These are phyloP conservation scores for Campylomormyrus numenius DNA, from an alignment of 2,113 vertebrate species.

Conservation along the genomic window DNA sequence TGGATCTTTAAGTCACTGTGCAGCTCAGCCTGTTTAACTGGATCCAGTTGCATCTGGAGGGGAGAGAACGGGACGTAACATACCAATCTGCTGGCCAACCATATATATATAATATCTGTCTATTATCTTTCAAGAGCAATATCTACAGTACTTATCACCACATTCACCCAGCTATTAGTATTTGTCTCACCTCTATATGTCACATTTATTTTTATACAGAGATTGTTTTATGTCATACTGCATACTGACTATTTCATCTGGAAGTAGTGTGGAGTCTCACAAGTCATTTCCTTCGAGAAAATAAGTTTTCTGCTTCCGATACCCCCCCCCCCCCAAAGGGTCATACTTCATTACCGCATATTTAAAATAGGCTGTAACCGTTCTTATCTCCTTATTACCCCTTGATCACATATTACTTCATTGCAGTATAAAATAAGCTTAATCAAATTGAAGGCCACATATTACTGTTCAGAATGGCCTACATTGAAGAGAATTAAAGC, in stretches of 20 bases:
- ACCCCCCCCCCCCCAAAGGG: not conserved
- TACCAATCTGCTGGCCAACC: not conserved
- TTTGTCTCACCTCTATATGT: not conserved
- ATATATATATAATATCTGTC: not conserved
- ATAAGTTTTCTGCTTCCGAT: not conserved
- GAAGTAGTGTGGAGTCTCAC: not conserved
- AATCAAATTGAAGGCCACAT: not conserved
- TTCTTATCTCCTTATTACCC: not conserved
- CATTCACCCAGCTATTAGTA: not conserved
- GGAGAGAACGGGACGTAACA: not conserved
- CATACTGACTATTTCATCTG: not conserved
- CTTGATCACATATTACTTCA: not conserved
- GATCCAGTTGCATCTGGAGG: conserved; percentile 72
- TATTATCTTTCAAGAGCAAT: not conserved
- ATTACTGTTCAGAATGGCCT: not conserved
- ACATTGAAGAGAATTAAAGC: not conserved
- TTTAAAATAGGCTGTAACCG: not conserved
- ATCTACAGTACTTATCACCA: not conserved
- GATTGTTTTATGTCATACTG: not conserved
- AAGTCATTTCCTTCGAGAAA: not conserved
- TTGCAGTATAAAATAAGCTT: not conserved
- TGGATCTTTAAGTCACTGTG: conserved; percentile 92
- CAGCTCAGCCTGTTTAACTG: conserved; percentile 77
- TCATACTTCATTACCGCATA: not conserved
- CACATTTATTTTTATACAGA: not conserved